Base-by-base conservation (phyloP, 2,113 vertebrate genomes). In the Dinomys branickii region DNA sequence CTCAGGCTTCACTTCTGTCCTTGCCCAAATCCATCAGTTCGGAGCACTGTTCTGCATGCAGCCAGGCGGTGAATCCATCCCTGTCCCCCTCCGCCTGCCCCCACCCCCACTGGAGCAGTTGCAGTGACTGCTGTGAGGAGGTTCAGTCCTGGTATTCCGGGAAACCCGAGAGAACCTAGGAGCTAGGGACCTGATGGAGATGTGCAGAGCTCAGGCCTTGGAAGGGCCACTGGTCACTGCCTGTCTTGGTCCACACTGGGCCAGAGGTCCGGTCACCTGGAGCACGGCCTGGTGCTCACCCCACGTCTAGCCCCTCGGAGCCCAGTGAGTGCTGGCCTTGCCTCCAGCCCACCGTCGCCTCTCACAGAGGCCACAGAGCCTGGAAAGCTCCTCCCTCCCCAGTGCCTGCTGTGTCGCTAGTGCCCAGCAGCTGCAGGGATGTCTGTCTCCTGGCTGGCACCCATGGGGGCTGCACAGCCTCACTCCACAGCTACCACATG, bases 71-170 rank as follows among this genome's bases (percentile, higher is more conserved):
- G 5, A n/a, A 5, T 11, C 78, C 38, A 28, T 16, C 26, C n/a
- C n/a, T 19, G 12, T 4, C 13, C 58, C 58, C 47, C 47, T 50
- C 47, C 47, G 47, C n/a, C n/a, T 50, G 47, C 47, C 47, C 47
- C 52, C 16, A 1, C 3, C 1, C 1, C 9, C 30, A 44, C 85
- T 0, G 10, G 61, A 11, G 5, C 63, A 38, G 28, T 7, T 7
- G 14, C 19, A 6, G 8, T 28, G 8, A 9, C 58, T 33, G 4
- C 28, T 44, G 14, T 61, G 4, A 2, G 22, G n/a, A 41, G 20
- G 19, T 65, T 33, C 11, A 10, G 44, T 14, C 33, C 63, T n/a
- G 11, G 33, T 50, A n/a, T n/a, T n/a, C n/a, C n/a, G n/a, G n/a
- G n/a, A n/a, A n/a, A n/a, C n/a, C n/a, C n/a, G n/a, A n/a, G n/a